Conservation (phyloP, 2,113 vertebrate genomes). For the Poeciliopsis retropinna region DNA sequence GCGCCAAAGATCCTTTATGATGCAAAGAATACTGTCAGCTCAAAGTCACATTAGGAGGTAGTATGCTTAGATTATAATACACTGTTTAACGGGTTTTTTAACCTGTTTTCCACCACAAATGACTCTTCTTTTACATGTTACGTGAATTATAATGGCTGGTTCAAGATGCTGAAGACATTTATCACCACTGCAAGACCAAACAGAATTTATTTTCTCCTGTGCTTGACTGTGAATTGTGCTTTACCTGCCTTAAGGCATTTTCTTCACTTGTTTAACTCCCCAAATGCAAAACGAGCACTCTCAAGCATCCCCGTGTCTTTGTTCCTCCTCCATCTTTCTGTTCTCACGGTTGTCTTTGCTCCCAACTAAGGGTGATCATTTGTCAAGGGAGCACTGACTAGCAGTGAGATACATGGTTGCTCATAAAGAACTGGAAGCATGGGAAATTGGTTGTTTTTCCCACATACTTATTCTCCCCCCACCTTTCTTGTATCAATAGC, state of each 20-base stretch:
- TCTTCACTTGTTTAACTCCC: constrained; percentile 29
- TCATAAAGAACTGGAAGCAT: constrained; percentile 56
- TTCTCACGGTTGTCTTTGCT: constrained; percentile 32
- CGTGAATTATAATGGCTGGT: background rate
- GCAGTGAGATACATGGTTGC: constrained; percentile 61
- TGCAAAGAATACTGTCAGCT: background rate
- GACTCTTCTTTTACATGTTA: too few species aligned
- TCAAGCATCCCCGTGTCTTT: constrained; percentile 17
- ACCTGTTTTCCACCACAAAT: too few species aligned
- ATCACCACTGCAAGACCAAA: background rate
- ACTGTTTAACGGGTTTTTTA: background rate
- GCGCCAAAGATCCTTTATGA: background rate
- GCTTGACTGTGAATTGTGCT: constrained; percentile 14
- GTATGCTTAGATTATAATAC: background rate
- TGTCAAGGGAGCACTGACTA: constrained; percentile 51
- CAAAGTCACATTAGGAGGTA: background rate
- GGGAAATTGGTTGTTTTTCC: constrained; percentile 45
- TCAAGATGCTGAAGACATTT: background rate
- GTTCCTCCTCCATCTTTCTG: constrained; percentile 20
- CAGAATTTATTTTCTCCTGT: background rate
- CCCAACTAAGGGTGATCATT: constrained; percentile 58
- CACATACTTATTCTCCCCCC: constrained; percentile 23
- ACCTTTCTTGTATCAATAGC: constrained; percentile 29
- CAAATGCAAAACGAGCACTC: constrained; percentile 35
- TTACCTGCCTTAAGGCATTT: constrained; percentile 25